Base-by-base conservation (phyloP, 2,113 vertebrate genomes). In the Brienomyrus longianalis region DNA sequence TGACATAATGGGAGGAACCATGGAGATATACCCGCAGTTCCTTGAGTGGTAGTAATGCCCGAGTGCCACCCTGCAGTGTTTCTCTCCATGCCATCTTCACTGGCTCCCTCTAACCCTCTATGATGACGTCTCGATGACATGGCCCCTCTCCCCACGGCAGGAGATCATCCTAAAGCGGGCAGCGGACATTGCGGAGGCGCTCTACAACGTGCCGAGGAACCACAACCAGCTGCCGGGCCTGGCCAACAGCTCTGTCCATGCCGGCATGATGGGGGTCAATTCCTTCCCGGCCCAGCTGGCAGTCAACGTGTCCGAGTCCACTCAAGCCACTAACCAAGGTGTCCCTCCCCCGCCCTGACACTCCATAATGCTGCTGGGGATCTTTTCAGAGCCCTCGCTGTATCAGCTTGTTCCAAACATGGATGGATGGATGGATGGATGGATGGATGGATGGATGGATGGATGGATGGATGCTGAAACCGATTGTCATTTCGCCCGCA, bases 131-230 rank as follows among this genome's bases (percentile, higher is more conserved):
- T 59, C 50, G 27, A 9, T 84, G 23, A 48, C 17, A 4, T 19
- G 35, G 19, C 54, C 54, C 39, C 80, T 56, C 80, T 59, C 13
- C 3, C 45, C 83, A 21, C 6, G 1, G n/a, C 31, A 97, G 97
- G 97, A 97, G 93, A 97, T 97, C 90, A 97, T 97, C 90, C 95
- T 97, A 93, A 97, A 97, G 93, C 96, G 96, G 94, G 97, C 97
- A 0, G 97, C 97, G 3, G 97, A 97, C 91, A 97, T 97, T 0
- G 97, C 97, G 1, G 97, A 97, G 94, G 97, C 97, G 0, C 94
- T 97, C 48, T 97, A 97, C 94, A 97, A 95, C 5, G 96, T 97
- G 13, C 97, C 97, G 23, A 95, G 97, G 90, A 97, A 96, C 92
- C 97, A 97, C 92, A 97, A 96, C 94, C 97, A 97, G 93, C 96